Evolutionary conservation across 2,113 vertebrate genomes (phyloP).

Genomic region (Cyphomyrus discorhynchus): DNA sequence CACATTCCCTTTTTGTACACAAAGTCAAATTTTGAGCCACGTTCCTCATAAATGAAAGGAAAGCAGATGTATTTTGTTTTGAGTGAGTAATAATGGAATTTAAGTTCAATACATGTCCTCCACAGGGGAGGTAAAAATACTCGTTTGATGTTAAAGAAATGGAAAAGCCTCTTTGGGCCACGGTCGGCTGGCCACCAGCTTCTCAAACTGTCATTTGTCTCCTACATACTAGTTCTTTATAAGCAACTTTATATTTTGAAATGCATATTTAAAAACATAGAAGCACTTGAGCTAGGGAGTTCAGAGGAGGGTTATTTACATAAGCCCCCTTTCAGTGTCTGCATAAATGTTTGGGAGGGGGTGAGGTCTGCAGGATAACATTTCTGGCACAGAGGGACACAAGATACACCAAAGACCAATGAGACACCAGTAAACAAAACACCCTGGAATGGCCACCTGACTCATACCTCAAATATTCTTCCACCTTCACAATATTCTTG

Average conservation of each 20-base stretch:
- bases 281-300: neutral
- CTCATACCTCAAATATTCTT: neutral
- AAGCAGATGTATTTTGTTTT: neutral
- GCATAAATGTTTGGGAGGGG: neutral
- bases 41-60: neutral
- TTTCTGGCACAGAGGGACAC: neutral
- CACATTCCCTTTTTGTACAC: neutral
- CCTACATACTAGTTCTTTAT: neutral
- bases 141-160: slow-evolving; percentile 4
- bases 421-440: neutral
- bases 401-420: neutral
- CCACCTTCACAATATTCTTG: neutral
- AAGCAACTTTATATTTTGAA: neutral
- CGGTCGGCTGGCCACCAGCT: neutral
- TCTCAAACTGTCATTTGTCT: neutral
- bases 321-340: neutral
- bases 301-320: neutral
- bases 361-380: neutral
- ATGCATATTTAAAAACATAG: neutral
- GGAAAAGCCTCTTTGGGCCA: neutral
- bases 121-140: neutral
- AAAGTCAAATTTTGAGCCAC: neutral
- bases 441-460: neutral
- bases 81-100: slow-evolving; percentile 4
- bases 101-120: neutral